phyloP scores from a whole-genome alignment of 2,888 invertebrate species.

The Ectemnius cavifrons region DNA sequence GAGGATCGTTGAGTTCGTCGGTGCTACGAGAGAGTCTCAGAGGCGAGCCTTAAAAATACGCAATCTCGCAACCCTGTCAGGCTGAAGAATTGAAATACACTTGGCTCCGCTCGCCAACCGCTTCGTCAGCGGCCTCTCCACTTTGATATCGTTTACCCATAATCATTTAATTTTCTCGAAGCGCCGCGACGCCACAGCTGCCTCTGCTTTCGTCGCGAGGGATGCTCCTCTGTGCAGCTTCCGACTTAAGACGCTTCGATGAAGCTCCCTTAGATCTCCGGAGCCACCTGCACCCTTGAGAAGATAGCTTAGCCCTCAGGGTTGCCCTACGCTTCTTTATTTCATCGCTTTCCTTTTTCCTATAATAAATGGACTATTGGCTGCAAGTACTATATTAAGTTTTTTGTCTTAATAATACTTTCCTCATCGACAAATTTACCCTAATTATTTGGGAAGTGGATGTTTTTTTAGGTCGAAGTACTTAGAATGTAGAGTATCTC shows the following conservation, averaged over 20 bases:
- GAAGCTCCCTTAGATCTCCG: slow-evolving; percentile 37
- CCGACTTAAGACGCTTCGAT: slow-evolving; percentile 9
- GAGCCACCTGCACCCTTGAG: background rate
- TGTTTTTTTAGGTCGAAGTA: too few relatives aligned
- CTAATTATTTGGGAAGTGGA: too few relatives aligned
- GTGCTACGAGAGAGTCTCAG: slow-evolving; percentile 5
- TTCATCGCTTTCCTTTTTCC: background rate
- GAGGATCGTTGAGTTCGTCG: slow-evolving; percentile 6
- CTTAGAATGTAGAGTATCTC: too few relatives aligned
- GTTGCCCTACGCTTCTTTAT: slow-evolving; percentile 19
- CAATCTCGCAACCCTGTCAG: slow-evolving; percentile 77
- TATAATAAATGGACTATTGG: too few relatives aligned
- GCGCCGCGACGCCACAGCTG: slow-evolving; percentile 39
- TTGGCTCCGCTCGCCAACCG: slow-evolving; percentile 57
- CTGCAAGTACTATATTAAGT: too few relatives aligned
- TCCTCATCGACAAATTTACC: too few relatives aligned
- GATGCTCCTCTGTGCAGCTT: too few relatives aligned
- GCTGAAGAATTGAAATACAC: slow-evolving; percentile 78
- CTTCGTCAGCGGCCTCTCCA: slow-evolving; percentile 39
- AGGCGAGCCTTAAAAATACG: slow-evolving; percentile 77
- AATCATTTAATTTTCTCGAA: slow-evolving; percentile 77
- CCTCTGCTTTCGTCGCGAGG: slow-evolving; percentile 11
- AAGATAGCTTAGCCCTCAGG: slow-evolving; percentile 4
- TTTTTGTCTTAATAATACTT: too few relatives aligned
- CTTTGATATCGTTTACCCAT: slow-evolving; percentile 79